Evolutionary conservation across 2,797 vertebrate genomes (phyloP), one percentile per base, ranked within the genome.

Genomic region (Chaetophractus vellerosus): DNA sequence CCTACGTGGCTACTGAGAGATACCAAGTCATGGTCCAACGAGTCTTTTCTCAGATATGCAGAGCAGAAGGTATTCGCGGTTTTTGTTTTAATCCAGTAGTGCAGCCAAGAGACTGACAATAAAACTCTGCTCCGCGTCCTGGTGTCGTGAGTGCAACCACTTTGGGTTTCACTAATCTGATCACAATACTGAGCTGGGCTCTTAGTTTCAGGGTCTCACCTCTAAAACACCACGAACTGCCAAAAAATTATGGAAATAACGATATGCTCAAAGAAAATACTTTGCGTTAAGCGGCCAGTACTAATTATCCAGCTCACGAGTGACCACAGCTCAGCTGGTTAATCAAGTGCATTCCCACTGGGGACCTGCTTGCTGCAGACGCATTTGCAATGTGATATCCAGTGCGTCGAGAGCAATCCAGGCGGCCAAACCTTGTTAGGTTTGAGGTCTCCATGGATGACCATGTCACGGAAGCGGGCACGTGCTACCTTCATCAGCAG

Each of bases 401-500:
- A 64, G 1, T 9, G 36, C 24, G 72, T 75, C 86, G 52, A 74
- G 63, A 63, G 89, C 48, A 55, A 80, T 59, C 14, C 52, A 28
- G 57, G 45, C 41, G 69, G 33, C 41, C 31, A 5, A 41, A 76
- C 1, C 36, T 19, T 75, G 38, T 5, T 15, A 31, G 75, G 55
- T 5, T 2, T 81, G 28, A 69, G 33, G 31, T 59, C 33, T 41
- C 0, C 0, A 9, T 9, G 48, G 78, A 9, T 19, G 0, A 0
- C 31, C 23, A 14, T 31, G 52, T 83, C 66, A 57, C 26, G 1
- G 72, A 72, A 97, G 38, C 14, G 33, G 81, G 19, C 5, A 41
- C 48, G 50, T 64, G 96, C 50, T 79, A 50, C 69, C 69, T 90
- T 63, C 55, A 38, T 61, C 80, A 90, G 79, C 48, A 4, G 90